Base-by-base conservation (phyloP, 2,888 invertebrate genomes). In the Xestia c-nigrum region DNA sequence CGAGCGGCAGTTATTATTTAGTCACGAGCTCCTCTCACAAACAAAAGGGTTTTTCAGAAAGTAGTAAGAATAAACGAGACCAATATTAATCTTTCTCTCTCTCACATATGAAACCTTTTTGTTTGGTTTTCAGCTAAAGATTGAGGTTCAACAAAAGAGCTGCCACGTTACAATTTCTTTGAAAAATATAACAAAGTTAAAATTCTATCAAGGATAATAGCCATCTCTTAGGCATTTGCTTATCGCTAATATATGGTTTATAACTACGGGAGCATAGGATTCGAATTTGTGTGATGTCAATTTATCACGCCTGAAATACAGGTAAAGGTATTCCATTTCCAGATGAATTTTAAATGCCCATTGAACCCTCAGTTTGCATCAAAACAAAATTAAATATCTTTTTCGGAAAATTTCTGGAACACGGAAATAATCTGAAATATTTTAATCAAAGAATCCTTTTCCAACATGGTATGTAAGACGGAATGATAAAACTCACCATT, bases 381-480 rank as follows among this genome's bases (percentile, higher is more conserved):
- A 16, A 3, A 64, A 64, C 43, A 64, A 64, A 9, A 43, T 43
- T n/a, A 24, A 43, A 43, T 16, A 43, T 16, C 9, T 67, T 10
- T 66, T 1, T 55, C 16, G 10, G 40, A 16, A 64, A 64, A 47
- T 38, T 52, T 43, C 19, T 43, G 3, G 31, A 43, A 14, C 5
- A 24, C 19, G 21, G 31, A 50, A 64, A 57, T 21, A 47, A 63
- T 77, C 5, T 43, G 1, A 47, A 57, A 24, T 1, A 65, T 65
- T 72, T 21, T 65, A 16, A 24, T 50, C 14, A 72, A 65, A 46
- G 40, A 65, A 72, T 46, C 59, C 52, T 66, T 78, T 21, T 6
- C 55, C 4, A 21, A 21, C 16, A 47, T 21, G 50, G n/a, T 47
- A 61, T 64, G 40, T 24, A 24, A 40, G 10, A n/a, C 31, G 12